Conservation (phyloP, 1,140 invertebrate genomes). For the Plodia interpunctella region DNA sequence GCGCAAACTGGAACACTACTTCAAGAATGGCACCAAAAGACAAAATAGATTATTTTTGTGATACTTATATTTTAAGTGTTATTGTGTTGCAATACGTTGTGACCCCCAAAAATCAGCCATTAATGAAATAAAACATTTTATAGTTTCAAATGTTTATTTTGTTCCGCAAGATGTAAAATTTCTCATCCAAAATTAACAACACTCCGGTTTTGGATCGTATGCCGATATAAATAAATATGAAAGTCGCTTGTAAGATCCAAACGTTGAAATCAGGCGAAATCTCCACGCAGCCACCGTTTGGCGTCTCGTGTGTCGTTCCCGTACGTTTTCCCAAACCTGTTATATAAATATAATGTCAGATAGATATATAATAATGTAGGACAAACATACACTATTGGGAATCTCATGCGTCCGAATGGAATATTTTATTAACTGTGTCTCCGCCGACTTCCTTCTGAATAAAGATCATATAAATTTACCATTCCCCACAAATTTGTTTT, state of each 20-base stretch:
- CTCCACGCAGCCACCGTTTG: conserved; percentile 80
- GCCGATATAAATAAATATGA: neutral
- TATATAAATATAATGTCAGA: conserved; percentile 4
- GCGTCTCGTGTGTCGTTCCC: conserved; percentile 83
- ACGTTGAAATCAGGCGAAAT: conserved; percentile 38
- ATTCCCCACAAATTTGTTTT: no score
- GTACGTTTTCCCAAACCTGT: conserved; percentile 83
- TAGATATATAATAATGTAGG: no score
- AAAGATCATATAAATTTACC: no score
- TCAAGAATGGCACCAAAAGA: conserved; percentile 54
- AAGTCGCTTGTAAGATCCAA: neutral
- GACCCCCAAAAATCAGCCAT: no score
- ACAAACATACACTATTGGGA: no score
- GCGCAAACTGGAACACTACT: conserved; percentile 49
- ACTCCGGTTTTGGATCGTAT: conserved; percentile 20
- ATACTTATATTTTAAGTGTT: neutral
- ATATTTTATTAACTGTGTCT: no score
- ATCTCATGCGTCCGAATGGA: no score
- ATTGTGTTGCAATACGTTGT: neutral
- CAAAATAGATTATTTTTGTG: conserved; percentile 14
- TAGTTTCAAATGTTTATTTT: neutral
- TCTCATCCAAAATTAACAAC: conserved; percentile 18
- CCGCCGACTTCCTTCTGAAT: no score
- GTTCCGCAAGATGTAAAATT: conserved; percentile 3
- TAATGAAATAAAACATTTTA: neutral